Evolutionary conservation across 2,888 invertebrate species (phyloP).

Genomic region (Eristalis pertinax): DNA sequence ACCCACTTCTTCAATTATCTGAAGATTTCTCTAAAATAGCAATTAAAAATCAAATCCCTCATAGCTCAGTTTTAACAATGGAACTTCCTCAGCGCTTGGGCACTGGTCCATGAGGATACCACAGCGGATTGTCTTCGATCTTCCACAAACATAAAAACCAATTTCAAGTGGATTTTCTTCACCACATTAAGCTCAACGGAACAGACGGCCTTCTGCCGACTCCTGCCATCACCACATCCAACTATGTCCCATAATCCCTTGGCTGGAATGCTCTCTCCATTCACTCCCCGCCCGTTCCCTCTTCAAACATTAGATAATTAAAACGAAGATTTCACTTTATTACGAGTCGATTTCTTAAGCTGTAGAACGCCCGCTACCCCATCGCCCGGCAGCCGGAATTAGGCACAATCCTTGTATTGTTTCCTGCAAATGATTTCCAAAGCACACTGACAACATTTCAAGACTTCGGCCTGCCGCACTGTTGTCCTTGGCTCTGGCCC

Average conservation of each 20-base stretch:
- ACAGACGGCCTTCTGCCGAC: conserved; percentile 27
- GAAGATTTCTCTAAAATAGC: neutral
- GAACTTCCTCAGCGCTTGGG: neutral
- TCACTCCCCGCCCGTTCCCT: neutral
- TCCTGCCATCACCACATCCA: conserved; percentile 24
- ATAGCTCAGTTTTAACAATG: conserved; percentile 24
- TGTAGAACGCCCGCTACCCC: neutral
- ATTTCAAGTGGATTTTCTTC: conserved; percentile 69
- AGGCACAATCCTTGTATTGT: conserved; percentile 56
- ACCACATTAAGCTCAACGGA: conserved; percentile 67
- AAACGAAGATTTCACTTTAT: conserved; percentile 68
- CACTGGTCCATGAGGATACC: conserved; percentile 1
- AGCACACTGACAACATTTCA: conserved; percentile 62
- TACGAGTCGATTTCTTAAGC: conserved; percentile 56
- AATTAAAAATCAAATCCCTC: conserved; percentile 42
- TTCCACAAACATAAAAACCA: conserved; percentile 57
- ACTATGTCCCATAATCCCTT: conserved; percentile 59
- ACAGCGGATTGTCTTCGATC: conserved; percentile 49
- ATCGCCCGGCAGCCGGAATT: conserved; percentile 32
- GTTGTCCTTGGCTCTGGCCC: conserved; percentile 41
- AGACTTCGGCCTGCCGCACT: conserved; percentile 15
- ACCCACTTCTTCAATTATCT: neutral
- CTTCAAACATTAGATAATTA: conserved; percentile 61
- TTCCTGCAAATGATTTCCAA: conserved; percentile 69
- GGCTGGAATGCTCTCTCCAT: conserved; percentile 20